These are phyloP conservation scores for Pangasianodon hypophthalmus DNA, from an alignment of 2,113 vertebrate genomes.

Conservation along the genomic window DNA sequence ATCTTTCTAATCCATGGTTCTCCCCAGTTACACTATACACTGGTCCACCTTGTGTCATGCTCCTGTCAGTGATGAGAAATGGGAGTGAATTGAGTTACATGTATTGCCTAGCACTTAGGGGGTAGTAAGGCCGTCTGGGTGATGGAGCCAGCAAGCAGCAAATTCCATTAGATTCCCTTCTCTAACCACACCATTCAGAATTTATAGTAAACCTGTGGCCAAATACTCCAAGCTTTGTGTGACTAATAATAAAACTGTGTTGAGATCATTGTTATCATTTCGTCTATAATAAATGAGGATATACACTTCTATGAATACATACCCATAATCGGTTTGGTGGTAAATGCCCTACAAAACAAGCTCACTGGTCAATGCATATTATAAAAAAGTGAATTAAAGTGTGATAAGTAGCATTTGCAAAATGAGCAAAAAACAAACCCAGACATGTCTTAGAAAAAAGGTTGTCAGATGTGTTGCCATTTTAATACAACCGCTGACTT, in stretches of 20 bases:
- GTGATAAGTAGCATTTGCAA: neutral
- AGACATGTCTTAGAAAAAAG: neutral
- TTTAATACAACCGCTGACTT: neutral
- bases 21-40: neutral
- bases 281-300: neutral
- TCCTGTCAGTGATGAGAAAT: conserved; percentile 31
- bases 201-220: neutral
- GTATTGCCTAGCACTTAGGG: neutral
- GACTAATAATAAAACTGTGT: neutral
- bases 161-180: neutral
- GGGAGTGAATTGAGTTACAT: neutral
- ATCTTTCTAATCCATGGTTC: neutral
- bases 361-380: neutral
- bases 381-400: neutral
- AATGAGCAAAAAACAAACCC: neutral
- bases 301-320: neutral
- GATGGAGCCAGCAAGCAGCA: neutral
- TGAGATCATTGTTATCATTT: neutral
- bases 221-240: neutral
- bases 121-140: neutral
- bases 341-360: neutral
- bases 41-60: conserved; percentile 7
- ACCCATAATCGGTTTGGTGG: neutral
- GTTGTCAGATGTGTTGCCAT: neutral
- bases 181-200: neutral